Evolutionary conservation across 2,113 vertebrate genomes (phyloP), one percentile per base, ranked within the genome.

Genomic region (Seriola quinqueradiata): DNA sequence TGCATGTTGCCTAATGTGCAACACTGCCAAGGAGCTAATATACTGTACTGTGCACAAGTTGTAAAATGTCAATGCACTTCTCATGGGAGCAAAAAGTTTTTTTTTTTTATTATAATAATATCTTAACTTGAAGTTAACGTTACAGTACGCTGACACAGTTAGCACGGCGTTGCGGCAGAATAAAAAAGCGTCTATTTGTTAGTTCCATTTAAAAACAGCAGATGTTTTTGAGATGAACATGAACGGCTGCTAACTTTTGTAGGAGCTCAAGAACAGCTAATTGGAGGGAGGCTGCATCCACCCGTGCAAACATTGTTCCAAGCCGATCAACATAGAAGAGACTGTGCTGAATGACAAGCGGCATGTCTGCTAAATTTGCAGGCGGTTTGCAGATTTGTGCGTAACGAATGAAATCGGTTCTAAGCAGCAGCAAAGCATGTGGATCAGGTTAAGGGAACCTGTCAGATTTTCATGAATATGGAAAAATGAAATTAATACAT

Each of bases 141-240:
- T 64, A 17, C 32, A 61, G 28, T 42, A 6, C 10, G 8, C 55
- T 68, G 42, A 40, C 44, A 50, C 11, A 50, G 54, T 57, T n/a
- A 19, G 19, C 28, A 21, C 19, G 32, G 28, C 21, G 32, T 67
- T 52, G 28, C 57, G n/a, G 52, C 10, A 1, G 59, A 52, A 65
- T 10, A 42, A 60, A 65, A 42, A 64, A 58, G 3, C 1, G 46
- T 71, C n/a, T 59, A 16, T 65, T 70, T 8, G 64, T 69, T 28
- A 42, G 46, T 46, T 70, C 12, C 13, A 42, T 21, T 78, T 36
- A 52, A 60, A 77, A 64, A 55, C 36, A 70, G 64, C 66, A 84
- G 71, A 80, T 80, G 60, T 83, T 83, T 83, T 83, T 25, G 5
- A 74, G 77, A n/a, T 65, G 19, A 85, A 78, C 66, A 58, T 58